Evolutionary conservation across 2,888 invertebrate genomes (phyloP), one percentile per base, ranked within the genome.

Genomic region (Dynastes maya): DNA sequence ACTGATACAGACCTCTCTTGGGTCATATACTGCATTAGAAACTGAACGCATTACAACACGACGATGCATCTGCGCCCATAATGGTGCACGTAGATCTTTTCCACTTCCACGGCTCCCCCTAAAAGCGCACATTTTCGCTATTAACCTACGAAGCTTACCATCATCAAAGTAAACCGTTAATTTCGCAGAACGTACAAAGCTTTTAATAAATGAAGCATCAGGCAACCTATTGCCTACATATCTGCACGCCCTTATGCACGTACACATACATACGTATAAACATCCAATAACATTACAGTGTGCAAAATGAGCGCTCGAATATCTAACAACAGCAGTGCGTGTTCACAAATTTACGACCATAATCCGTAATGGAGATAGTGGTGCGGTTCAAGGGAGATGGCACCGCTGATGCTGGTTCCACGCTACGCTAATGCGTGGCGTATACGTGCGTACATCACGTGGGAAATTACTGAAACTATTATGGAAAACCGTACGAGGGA

Each of bases 301-400:
- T 74, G 72, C 61, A 74, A 74, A 74, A 74, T 74, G 61, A 74
- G 40, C 72, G 61, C 61, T 61, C 16, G 72, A 74, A 74, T 74
- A 74, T 74, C 45, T 74, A 74, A 74, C 72, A 74, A 74, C 55
- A 22, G 55, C 61, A 61, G 55, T 64, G 78, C 64, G 63, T 72
- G 72, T 78, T 78, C 71, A 71, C 78, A 78, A 71, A 78, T 78
- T 78, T 78, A 78, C 78, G 78, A 72, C 71, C 71, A 71, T 71
- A 78, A 72, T 72, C 32, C 65, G 77, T 78, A 78, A 78, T 78
- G 78, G 78, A 78, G 78, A 78, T 78, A 71, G 70, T 78, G 78
- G 78, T 29, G 71, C 64, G 72, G 78, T 72, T 71, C 61, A 74
- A 74, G 72, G 72, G 72, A 49, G 61, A 61, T 74, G 61, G 72